A percentile compares a stretch with the other conserved stretches of the same genome.
phyloP scores from a whole-genome alignment of 1,140 invertebrate species.

The Philotrypesis tridentata region DNA sequence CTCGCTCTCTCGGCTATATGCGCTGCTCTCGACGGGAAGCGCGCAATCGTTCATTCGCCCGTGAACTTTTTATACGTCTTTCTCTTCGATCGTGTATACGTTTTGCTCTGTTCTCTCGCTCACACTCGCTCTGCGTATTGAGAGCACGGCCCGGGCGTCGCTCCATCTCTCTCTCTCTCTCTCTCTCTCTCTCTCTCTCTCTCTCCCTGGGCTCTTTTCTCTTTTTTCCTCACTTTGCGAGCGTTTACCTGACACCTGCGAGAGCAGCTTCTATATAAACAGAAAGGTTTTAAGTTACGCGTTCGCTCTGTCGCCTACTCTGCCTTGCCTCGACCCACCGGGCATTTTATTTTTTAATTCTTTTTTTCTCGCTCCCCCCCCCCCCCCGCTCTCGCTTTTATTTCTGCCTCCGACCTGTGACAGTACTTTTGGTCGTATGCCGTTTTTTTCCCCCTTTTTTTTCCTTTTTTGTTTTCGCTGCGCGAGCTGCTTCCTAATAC shows the following conservation, averaged over 20 bases:
- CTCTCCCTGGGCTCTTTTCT: not conserved
- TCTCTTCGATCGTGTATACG: not conserved
- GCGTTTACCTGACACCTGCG: slow-evolving; percentile 44
- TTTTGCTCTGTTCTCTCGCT: not conserved
- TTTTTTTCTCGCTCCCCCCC: too few species aligned
- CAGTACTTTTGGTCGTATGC: not conserved
- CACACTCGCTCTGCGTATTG: not conserved
- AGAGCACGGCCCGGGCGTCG: not conserved
- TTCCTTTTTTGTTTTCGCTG: too few species aligned
- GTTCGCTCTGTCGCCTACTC: not conserved
- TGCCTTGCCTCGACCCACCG: not conserved
- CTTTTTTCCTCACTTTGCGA: slow-evolving; percentile 26
- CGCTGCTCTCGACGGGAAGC: slow-evolving; percentile 29
- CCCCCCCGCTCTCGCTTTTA: not conserved
- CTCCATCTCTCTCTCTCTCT: not conserved
- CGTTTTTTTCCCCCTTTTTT: not conserved
- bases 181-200: not conserved
- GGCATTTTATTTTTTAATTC: slow-evolving; percentile 13
- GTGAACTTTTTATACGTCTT: slow-evolving; percentile 44
- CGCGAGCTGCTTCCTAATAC: not conserved
- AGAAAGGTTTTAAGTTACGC: slow-evolving; percentile 46
- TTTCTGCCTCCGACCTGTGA: not conserved
- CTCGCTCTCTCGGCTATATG: not conserved
- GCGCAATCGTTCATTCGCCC: slow-evolving; percentile 46
- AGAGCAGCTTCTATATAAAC: slow-evolving; percentile 36